Evolutionary conservation across 2,888 invertebrate genomes (phyloP).

Genomic region (Aromia moschata): DNA sequence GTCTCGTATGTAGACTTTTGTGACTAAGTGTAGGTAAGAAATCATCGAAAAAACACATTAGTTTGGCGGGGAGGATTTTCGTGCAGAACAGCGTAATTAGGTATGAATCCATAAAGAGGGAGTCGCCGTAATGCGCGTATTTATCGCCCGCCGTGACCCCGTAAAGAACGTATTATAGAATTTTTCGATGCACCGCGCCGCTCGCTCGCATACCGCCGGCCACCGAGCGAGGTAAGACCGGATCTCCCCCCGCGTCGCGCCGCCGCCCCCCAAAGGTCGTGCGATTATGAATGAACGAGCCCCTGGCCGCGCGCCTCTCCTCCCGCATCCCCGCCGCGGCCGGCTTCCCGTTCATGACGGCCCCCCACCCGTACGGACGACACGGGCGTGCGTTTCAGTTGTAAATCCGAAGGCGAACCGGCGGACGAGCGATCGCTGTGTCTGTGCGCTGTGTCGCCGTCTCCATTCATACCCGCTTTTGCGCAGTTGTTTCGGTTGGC

Average conservation of each 20-base stretch:
- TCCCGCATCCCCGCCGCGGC: constrained; percentile 42
- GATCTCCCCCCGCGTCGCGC: constrained; percentile 39
- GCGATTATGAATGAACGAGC: constrained; percentile 65
- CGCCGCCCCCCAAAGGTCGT: constrained; percentile 52
- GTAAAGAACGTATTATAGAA: neutral
- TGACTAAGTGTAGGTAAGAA: too few species aligned
- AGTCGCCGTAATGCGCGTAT: too few species aligned
- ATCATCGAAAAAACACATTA: too few species aligned
- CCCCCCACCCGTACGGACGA: constrained; percentile 44
- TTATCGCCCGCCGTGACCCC: constrained; percentile 1
- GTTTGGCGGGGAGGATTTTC: too few species aligned
- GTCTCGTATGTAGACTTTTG: too few species aligned
- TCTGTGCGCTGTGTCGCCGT: too few species aligned
- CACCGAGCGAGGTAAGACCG: constrained; percentile 38
- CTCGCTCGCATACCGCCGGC: constrained; percentile 22
- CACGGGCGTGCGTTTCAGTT: constrained; percentile 58
- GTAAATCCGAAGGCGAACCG: constrained; percentile 55
- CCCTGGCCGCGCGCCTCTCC: constrained; percentile 60
- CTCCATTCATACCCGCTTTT: constrained; percentile 36
- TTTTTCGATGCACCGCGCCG: constrained; percentile 21
- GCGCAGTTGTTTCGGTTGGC: constrained; percentile 39
- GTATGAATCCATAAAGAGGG: too few species aligned
- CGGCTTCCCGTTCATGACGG: constrained; percentile 55
- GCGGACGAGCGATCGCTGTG: constrained; percentile 30
- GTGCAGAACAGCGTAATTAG: too few species aligned